A percentile compares a stretch with the other conserved stretches of the same genome.
Conservation (phyloP, 2,888 invertebrate genomes). For the Cephus spinipes region DNA sequence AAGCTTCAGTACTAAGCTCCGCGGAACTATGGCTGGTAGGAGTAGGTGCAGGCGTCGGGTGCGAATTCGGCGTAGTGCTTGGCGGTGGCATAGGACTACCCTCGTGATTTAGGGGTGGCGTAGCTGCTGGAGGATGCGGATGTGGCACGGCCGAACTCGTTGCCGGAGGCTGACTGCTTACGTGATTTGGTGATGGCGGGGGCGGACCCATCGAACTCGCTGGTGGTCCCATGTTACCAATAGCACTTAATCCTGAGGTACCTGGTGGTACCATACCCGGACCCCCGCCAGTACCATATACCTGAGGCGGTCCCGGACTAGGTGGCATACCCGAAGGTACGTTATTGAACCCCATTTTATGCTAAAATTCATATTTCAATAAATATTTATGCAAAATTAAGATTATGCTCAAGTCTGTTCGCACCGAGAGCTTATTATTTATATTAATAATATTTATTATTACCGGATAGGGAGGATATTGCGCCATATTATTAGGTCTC, state of each 20-base stretch:
- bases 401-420: background rate
- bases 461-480: constrained; percentile 63
- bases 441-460: constrained; percentile 13
- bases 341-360: constrained; percentile 75
- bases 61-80: constrained; percentile 69
- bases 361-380: constrained; percentile 67
- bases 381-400: constrained; percentile 1
- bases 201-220: constrained; percentile 73
- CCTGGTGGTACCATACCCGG: constrained; percentile 69
- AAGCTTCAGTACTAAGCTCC: constrained; percentile 60
- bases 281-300: constrained; percentile 68
- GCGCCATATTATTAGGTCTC: constrained; percentile 63
- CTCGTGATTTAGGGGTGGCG: constrained; percentile 61
- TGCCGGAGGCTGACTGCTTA: constrained; percentile 52
- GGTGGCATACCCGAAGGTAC: constrained; percentile 71
- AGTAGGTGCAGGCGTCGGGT: constrained; percentile 56
- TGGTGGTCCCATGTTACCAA: constrained; percentile 73
- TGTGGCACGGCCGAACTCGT: constrained; percentile 35
- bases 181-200: constrained; percentile 70
- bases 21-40: constrained; percentile 57
- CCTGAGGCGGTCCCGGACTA: constrained; percentile 73
- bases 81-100: constrained; percentile 70
- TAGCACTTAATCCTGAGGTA: constrained; percentile 51
- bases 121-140: constrained; percentile 57
- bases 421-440: background rate